Conservation (phyloP, 2,113 vertebrate species). For the Hippocampus abdominalis region DNA sequence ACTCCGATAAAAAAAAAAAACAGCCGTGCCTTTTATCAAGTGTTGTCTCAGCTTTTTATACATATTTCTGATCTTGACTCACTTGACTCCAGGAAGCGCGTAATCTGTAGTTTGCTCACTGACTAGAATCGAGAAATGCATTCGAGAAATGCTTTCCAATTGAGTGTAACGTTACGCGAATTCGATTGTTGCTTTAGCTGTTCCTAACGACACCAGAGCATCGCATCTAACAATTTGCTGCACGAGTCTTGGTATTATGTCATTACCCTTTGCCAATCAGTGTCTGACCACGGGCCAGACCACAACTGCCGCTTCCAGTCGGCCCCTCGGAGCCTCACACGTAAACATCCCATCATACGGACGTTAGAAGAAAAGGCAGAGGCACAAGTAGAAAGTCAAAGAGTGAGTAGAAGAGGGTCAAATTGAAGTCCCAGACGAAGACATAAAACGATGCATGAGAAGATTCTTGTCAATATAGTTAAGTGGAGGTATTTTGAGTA, state of each 20-base stretch:
- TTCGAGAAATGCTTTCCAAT: conserved; percentile 18
- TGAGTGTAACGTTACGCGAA: background rate
- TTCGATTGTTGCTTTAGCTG: conserved; percentile 12
- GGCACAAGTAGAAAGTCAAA: conserved; percentile 4
- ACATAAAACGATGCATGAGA: conserved; percentile 20
- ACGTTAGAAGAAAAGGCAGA: background rate
- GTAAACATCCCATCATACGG: background rate
- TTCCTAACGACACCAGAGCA: conserved; percentile 5
- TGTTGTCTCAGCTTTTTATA: conserved; percentile 11
- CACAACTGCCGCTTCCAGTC: conserved; percentile 40
- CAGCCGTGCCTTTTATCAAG: conserved; percentile 44
- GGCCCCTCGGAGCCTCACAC: conserved; percentile 21
- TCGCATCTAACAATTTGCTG: conserved; percentile 42
- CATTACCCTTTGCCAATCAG: conserved; percentile 25
- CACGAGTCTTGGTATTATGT: conserved; percentile 42
- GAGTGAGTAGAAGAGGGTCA: conserved; percentile 12
- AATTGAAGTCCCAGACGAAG: conserved; percentile 8
- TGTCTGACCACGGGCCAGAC: conserved; percentile 44
- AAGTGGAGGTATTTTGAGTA: conserved; percentile 56
- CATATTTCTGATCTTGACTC: conserved; percentile 27
- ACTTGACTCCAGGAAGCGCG: conserved; percentile 16
- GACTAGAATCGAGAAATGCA: conserved; percentile 20
- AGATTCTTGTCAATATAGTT: conserved; percentile 14
- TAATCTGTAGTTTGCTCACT: conserved; percentile 19
- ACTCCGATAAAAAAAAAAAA: conserved; percentile 49